A percentile compares a stretch with the other conserved stretches of the same genome.
Conservation (phyloP, 2,113 vertebrate genomes). For the Benitochromis conjunctus region DNA sequence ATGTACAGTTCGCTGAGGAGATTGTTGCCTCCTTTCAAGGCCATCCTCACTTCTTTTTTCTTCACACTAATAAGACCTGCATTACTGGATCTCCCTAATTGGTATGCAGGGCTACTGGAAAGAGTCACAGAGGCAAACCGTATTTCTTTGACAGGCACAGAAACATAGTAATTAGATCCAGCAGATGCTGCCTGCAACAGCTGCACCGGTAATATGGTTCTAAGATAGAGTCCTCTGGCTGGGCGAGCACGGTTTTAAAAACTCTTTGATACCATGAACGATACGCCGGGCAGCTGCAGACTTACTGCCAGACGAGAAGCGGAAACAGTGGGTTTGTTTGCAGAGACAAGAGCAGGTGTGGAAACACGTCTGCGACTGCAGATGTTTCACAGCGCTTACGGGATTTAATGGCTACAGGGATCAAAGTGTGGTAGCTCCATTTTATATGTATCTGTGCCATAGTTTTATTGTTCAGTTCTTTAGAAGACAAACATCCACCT, state of each 20-base stretch:
- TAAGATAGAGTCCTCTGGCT: slow-evolving; percentile 26
- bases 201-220: slow-evolving; percentile 52
- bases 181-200: slow-evolving; percentile 55
- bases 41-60: not conserved
- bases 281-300: not conserved
- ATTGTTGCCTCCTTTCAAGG: not conserved
- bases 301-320: not conserved
- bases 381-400: not conserved
- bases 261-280: slow-evolving; percentile 16
- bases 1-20: not conserved
- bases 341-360: slow-evolving; percentile 5
- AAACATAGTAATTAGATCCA: slow-evolving; percentile 66
- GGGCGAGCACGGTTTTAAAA: slow-evolving; percentile 21
- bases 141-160: slow-evolving; percentile 64
- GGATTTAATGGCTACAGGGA: not conserved
- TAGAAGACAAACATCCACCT: not conserved
- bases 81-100: slow-evolving; percentile 48
- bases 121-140: slow-evolving; percentile 45
- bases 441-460: not conserved
- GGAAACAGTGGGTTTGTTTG: slow-evolving; percentile 29
- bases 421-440: slow-evolving; percentile 9
- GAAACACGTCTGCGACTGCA: not conserved
- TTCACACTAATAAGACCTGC: slow-evolving; percentile 23
- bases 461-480: not conserved
- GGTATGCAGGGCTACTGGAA: slow-evolving; percentile 51